Evolutionary conservation across 2,113 vertebrate species (phyloP).

Genomic region (Capreolus pygargus): DNA sequence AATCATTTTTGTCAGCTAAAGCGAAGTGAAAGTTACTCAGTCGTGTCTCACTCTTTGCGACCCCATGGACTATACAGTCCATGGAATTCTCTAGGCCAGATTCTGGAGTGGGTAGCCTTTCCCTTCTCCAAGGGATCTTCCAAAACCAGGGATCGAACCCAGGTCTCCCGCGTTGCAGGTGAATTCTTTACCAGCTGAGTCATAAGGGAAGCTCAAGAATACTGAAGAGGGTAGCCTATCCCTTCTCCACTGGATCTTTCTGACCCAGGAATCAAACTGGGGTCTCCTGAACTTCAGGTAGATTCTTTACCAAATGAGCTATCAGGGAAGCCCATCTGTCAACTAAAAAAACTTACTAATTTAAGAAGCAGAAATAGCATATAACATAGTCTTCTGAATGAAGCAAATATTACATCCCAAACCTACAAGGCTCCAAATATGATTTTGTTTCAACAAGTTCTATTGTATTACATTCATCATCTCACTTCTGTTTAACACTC

Average conservation of each 20-base stretch:
- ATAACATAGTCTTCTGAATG: background rate
- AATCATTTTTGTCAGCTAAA: background rate
- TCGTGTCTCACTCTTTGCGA: background rate
- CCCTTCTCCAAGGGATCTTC: background rate
- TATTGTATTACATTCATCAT: background rate
- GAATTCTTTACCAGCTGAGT: background rate
- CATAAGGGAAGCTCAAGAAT: background rate
- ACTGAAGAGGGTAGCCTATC: background rate
- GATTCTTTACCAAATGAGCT: background rate
- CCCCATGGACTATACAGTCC: background rate
- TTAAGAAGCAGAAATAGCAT: background rate
- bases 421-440: background rate
- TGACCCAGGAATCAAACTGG: background rate
- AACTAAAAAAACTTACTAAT: background rate
- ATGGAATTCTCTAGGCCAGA: background rate
- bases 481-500: background rate
- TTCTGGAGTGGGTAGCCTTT: background rate
- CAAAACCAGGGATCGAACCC: background rate
- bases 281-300: background rate
- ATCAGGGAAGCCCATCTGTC: background rate
- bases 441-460: background rate
- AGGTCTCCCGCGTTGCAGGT: accelerated
- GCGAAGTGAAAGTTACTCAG: background rate
- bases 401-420: background rate
- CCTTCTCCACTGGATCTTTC: background rate